Evolutionary conservation across 2,113 vertebrate genomes (phyloP).

Genomic region (Thalassoma bifasciatum): DNA sequence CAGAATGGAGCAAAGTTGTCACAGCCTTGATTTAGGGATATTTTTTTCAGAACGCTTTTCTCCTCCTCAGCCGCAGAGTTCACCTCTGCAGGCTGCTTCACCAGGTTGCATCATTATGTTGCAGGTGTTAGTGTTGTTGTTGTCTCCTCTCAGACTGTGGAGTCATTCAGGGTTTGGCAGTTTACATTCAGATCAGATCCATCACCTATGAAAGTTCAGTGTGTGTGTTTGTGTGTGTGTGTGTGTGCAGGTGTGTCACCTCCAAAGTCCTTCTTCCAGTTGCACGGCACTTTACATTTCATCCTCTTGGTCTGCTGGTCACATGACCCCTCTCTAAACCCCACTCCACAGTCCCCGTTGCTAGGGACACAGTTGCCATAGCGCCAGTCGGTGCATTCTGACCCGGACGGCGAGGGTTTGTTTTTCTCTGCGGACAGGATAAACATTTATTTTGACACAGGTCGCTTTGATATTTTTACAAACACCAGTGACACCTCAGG

Average conservation of each 20-base stretch:
- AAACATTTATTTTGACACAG: slow-evolving; percentile 1
- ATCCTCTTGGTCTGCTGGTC: slow-evolving; percentile 87
- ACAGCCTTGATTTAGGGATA: no score
- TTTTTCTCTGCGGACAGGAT: slow-evolving; percentile 81
- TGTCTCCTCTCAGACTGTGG: neutral
- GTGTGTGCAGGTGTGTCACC: slow-evolving; percentile 73
- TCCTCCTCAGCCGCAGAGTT: neutral
- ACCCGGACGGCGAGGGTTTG: slow-evolving; percentile 77
- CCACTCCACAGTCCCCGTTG: slow-evolving; percentile 88
- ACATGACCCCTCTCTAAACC: slow-evolving; percentile 87
- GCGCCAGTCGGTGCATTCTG: slow-evolving; percentile 88
- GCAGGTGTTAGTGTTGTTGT: slow-evolving; percentile 2
- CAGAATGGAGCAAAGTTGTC: no score
- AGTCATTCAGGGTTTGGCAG: no score
- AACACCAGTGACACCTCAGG: neutral
- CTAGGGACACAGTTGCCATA: slow-evolving; percentile 90
- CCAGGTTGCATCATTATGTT: slow-evolving; percentile 11
- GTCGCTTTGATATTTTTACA: neutral
- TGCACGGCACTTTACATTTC: slow-evolving; percentile 92
- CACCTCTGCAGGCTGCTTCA: neutral
- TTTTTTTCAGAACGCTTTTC: no score
- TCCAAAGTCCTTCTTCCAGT: slow-evolving; percentile 95
- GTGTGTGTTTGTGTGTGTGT: neutral
- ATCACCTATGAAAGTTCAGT: neutral
- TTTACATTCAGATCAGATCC: neutral